A percentile compares a stretch with the other conserved stretches of the same genome.
Conservation (phyloP, 2,797 vertebrate genomes). For the Sebastes vulpes region DNA sequence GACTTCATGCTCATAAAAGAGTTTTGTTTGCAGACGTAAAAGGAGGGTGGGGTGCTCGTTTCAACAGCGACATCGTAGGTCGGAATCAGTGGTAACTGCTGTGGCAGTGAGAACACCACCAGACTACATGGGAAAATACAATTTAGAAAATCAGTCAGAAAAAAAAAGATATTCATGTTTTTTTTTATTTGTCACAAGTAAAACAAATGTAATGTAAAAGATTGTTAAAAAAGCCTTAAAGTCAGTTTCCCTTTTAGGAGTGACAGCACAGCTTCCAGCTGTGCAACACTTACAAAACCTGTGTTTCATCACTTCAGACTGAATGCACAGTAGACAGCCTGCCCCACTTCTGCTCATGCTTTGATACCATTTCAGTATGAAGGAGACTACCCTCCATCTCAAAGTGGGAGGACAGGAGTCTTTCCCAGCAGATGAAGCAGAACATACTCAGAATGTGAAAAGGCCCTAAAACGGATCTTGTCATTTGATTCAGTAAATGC, state of each 20-base stretch:
- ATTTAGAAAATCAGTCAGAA: background rate
- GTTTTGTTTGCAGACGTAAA: background rate
- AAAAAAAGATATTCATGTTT: background rate
- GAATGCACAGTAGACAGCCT: constrained; percentile 8
- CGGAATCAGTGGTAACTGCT: too few species aligned
- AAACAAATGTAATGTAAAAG: background rate
- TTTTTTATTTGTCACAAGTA: background rate
- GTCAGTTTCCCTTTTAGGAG: background rate
- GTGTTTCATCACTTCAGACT: constrained; percentile 33
- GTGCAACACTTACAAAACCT: constrained; percentile 13
- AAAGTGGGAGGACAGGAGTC: constrained; percentile 17
- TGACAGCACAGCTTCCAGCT: constrained; percentile 1
- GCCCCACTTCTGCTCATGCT: constrained; percentile 15
- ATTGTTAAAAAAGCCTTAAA: background rate
- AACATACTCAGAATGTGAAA: background rate
- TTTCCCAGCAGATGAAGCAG: constrained; percentile 1
- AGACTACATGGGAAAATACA: background rate
- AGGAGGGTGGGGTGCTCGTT: too few species aligned
- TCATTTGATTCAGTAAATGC: background rate
- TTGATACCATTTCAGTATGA: constrained; percentile 4
- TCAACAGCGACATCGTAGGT: too few species aligned
- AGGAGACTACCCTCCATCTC: constrained; percentile 4
- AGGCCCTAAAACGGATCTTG: background rate
- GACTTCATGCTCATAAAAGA: background rate
- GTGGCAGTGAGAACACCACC: too few species aligned